Conservation (phyloP, 2,113 vertebrate genomes). For the Scomber scombrus region DNA sequence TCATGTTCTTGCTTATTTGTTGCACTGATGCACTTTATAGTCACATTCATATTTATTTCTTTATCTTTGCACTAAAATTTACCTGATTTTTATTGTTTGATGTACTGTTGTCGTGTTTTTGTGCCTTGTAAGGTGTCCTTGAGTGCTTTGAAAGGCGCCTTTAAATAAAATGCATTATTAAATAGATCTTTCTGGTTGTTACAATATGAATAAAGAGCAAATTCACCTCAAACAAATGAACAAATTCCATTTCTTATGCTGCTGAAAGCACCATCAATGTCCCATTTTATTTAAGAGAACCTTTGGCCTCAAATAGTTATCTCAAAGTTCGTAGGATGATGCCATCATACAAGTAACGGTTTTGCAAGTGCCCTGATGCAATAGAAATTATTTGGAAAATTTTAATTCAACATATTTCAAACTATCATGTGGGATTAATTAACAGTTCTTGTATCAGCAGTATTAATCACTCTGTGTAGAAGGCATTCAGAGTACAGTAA, state of each 20-base stretch:
- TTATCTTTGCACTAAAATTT: too few relatives aligned
- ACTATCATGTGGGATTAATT: slow-evolving; percentile 26
- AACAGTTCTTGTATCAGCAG: slow-evolving; percentile 31
- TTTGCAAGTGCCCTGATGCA: not conserved
- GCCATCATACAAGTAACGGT: not conserved
- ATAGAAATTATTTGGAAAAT: not conserved
- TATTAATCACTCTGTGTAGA: not conserved
- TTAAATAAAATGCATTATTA: too few relatives aligned
- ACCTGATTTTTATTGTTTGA: too few relatives aligned
- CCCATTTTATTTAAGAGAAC: not conserved
- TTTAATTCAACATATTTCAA: slow-evolving; percentile 10
- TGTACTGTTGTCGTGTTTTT: too few relatives aligned
- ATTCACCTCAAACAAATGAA: not conserved
- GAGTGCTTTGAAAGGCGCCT: too few relatives aligned
- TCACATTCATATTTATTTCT: too few relatives aligned
- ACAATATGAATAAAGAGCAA: not conserved
- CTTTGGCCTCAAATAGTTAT: not conserved
- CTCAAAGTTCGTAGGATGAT: not conserved
- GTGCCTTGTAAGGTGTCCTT: too few relatives aligned
- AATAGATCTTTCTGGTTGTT: not conserved
- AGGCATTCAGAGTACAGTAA: slow-evolving; percentile 23
- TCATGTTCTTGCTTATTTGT: too few relatives aligned
- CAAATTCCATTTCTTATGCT: not conserved
- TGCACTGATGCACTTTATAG: too few relatives aligned
- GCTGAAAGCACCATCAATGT: not conserved